These are phyloP conservation scores for Drosophila nigrodunni DNA, from an alignment of 1,140 invertebrate species.

Conservation along the genomic window DNA sequence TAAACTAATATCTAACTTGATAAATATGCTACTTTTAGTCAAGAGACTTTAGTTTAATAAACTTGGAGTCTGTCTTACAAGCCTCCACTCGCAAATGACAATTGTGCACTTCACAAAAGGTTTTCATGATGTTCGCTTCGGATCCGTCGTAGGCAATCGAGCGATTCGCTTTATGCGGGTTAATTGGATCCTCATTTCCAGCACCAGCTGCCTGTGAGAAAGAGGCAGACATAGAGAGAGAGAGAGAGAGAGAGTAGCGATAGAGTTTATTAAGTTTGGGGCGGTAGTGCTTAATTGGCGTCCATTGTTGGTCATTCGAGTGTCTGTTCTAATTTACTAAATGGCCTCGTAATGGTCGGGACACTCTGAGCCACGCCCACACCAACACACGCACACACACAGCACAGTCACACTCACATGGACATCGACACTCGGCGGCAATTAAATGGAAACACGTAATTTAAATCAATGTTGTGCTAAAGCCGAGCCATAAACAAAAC, in stretches of 20 bases:
- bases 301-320: constrained; percentile 60
- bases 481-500: constrained; percentile 80
- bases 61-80: constrained; percentile 53
- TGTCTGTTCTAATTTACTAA: constrained; percentile 75
- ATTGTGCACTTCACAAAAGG: constrained; percentile 74
- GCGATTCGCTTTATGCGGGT: constrained; percentile 48
- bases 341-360: constrained; percentile 56
- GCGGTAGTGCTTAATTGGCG: constrained; percentile 50
- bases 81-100: constrained; percentile 71
- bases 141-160: constrained; percentile 66
- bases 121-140: constrained; percentile 73
- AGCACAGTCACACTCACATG: constrained; percentile 32
- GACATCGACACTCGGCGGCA: constrained; percentile 72
- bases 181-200: constrained; percentile 73
- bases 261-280: constrained; percentile 52
- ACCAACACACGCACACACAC: constrained; percentile 15
- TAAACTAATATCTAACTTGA: neutral
- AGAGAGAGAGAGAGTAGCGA: neutral
- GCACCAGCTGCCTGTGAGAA: constrained; percentile 56
- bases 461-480: constrained; percentile 80
- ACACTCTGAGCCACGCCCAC: constrained; percentile 32
- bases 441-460: constrained; percentile 83
- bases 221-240: neutral
- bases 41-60: too few relatives aligned
- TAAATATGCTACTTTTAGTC: too few relatives aligned